A percentile compares a stretch with the other conserved stretches of the same genome.
phyloP scores from a whole-genome alignment of 2,888 invertebrate species.

The Melieria omissa region DNA sequence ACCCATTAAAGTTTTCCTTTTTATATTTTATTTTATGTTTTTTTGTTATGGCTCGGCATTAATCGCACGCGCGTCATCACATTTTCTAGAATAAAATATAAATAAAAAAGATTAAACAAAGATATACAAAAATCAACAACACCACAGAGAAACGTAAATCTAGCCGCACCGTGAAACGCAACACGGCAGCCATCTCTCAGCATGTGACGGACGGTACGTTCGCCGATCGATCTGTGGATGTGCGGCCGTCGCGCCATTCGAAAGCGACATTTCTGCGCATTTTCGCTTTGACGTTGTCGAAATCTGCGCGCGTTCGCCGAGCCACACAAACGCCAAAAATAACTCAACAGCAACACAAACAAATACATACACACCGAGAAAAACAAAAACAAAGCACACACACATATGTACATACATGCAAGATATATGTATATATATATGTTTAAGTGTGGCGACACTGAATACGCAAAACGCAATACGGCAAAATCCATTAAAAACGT shows the following conservation, averaged over 20 bases:
- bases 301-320: conserved; percentile 13
- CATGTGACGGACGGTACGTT: too few species aligned
- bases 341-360: background rate
- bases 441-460: conserved; percentile 4
- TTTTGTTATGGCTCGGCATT: conserved; percentile 38
- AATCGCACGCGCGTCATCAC: conserved; percentile 60
- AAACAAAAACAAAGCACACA: conserved; percentile 7
- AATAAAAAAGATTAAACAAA: background rate
- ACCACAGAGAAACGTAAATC: background rate
- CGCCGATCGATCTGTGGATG: background rate
- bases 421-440: background rate
- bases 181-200: too few species aligned
- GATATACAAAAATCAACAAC: background rate
- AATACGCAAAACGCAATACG: conserved; percentile 18
- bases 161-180: too few species aligned
- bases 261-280: conserved; percentile 44
- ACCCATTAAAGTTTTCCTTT: background rate
- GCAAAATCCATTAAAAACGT: conserved; percentile 33
- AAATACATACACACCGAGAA: background rate
- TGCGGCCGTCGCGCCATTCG: conserved; percentile 9
- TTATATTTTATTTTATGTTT: conserved; percentile 4
- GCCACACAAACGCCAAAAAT: conserved; percentile 10
- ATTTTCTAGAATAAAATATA: conserved; percentile 13
- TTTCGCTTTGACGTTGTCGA: conserved; percentile 30
- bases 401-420: background rate